Evolutionary conservation across 1,140 invertebrate species (phyloP).

Genomic region (Hylyphantes graminicola): DNA sequence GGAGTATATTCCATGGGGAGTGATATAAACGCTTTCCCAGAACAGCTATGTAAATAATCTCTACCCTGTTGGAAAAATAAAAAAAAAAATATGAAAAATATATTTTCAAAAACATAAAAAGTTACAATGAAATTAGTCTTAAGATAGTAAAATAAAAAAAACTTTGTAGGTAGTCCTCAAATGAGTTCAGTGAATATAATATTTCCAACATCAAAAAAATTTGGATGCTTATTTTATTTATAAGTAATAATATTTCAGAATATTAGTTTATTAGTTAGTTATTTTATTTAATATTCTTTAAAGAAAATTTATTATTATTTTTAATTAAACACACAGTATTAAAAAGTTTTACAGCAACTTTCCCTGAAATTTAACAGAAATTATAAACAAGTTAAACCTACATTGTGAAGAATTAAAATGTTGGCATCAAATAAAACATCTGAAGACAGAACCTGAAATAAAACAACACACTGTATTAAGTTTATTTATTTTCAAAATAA

Average conservation of each 20-base stretch:
- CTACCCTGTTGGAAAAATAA: conserved; percentile 65
- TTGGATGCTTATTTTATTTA: too few relatives aligned
- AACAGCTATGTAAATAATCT: conserved; percentile 67
- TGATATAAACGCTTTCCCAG: conserved; percentile 67
- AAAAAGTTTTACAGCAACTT: background rate
- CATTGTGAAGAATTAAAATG: conserved; percentile 70
- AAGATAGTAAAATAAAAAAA: background rate
- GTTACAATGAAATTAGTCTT: background rate
- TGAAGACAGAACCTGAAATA: conserved; percentile 67
- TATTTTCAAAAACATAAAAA: background rate
- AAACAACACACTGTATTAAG: conserved; percentile 14
- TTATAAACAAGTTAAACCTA: conserved; percentile 62
- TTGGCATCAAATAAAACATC: conserved; percentile 68
- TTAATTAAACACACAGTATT: conserved; percentile 28
- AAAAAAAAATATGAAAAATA: conserved; percentile 5
- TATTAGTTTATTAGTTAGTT: too few relatives aligned
- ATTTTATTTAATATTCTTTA: too few relatives aligned
- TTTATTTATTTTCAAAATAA: background rate
- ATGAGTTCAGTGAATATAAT: background rate
- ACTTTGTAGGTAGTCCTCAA: background rate
- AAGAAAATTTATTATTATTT: background rate
- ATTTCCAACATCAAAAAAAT: background rate
- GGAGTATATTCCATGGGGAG: conserved; percentile 32
- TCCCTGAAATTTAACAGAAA: conserved; percentile 23
- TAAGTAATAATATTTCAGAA: too few relatives aligned